Evolutionary conservation across 2,797 vertebrate genomes (phyloP), one percentile per base, ranked within the genome.

Genomic region (Oceanodroma leucorhoa): DNA sequence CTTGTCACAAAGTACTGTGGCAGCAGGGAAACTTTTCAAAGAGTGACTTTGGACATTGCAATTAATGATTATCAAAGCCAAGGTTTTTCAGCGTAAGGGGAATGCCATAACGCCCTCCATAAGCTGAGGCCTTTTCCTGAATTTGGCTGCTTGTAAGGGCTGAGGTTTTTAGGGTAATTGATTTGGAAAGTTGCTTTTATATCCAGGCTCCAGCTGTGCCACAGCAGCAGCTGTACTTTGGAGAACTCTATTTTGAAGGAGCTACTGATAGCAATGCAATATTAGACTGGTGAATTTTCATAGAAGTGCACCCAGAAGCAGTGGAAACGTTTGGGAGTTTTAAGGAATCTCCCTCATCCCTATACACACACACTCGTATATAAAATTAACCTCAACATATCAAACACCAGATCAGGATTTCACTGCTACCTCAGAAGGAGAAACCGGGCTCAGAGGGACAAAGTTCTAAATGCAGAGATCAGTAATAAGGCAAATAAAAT

Each of bases 361-460:
- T 77, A 6, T 46, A 60, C 18, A 23, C 3, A 36, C 41, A 21
- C 27, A 27, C 7, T 40, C 23, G 24, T 38, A 40, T 13, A 22
- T 41, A 77, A 81, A 91, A 87, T 57, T 58, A 71, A 77, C 26
- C 72, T 54, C 38, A n/a, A 23, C 17, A 21, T 72, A 66, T 65
- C 45, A 81, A 86, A 91, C 27, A 53, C 5, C 19, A 90, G 40
- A 32, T 90, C 65, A 83, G 55, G 38, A 85, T 80, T 83, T 84
- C 70, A 78, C 41, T 90, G 78, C 67, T 93, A 54, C 71, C 57
- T 90, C 40, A 17, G 85, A 84, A 84, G 61, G 92, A 96, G 83
- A 92, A 95, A 80, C 36, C 0, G 54, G 91, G 88, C 71, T 97
- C 57, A 89, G 94, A 94, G 86, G 90, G 67, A 92, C 54, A 91